These are phyloP conservation scores for Gallinago undulata DNA, from an alignment of 2,113 vertebrate species.

Conservation along the genomic window DNA sequence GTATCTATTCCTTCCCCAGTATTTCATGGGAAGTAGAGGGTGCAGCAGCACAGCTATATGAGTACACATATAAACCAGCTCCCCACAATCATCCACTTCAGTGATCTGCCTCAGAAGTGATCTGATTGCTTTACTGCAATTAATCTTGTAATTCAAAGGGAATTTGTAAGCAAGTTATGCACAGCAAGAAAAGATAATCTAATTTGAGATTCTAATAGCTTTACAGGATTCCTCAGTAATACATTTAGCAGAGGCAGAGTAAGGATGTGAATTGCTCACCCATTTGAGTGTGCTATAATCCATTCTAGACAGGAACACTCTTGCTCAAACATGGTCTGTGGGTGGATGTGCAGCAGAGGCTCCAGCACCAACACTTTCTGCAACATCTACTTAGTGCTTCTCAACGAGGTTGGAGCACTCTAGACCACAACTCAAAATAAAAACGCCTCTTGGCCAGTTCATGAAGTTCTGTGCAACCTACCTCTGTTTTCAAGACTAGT, in stretches of 20 bases:
- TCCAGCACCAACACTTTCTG: not conserved
- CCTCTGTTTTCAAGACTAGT: not conserved
- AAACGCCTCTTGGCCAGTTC: not conserved
- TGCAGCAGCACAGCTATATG: not conserved
- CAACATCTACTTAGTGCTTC: not conserved
- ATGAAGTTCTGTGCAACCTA: not conserved
- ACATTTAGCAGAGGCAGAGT: not conserved
- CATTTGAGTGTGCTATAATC: rapidly evolving
- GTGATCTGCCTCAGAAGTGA: not conserved
- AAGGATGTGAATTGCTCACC: not conserved
- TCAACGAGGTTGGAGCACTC: not conserved
- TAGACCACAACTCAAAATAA: not conserved
- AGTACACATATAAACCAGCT: not conserved
- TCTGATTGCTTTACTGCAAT: not conserved
- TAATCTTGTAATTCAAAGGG: not conserved
- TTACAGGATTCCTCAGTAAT: not conserved
- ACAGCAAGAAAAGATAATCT: not conserved
- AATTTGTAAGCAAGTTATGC: not conserved
- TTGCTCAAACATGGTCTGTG: not conserved
- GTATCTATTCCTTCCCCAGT: not conserved
- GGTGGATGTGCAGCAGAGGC: not conserved
- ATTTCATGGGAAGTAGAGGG: not conserved
- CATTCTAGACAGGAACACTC: not conserved
- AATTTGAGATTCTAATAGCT: not conserved
- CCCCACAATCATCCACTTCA: not conserved